phyloP scores from a whole-genome alignment of 2,797 vertebrate species.

The Oceanodroma leucorhoa region DNA sequence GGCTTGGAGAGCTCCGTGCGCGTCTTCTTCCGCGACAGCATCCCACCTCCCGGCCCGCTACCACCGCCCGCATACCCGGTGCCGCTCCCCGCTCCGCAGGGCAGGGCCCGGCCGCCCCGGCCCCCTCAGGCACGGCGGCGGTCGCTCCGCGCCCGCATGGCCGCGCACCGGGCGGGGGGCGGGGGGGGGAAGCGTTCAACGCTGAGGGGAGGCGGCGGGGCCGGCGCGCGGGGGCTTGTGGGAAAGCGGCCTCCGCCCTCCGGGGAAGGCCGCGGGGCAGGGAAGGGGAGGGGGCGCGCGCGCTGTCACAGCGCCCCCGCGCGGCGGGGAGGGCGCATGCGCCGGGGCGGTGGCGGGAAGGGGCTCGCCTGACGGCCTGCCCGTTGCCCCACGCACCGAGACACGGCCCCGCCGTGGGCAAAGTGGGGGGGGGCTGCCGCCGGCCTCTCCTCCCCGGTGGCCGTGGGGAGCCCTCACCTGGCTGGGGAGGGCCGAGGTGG shows the following conservation, averaged over 20 bases:
- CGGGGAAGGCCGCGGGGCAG: not conserved
- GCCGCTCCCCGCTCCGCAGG: not conserved
- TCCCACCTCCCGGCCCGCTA: not conserved
- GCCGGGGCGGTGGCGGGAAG: not conserved
- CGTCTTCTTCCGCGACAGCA: slow-evolving; percentile 90
- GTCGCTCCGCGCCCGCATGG: not conserved
- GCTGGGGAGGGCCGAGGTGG: not conserved
- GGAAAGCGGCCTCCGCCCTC: not conserved
- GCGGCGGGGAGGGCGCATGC: not conserved
- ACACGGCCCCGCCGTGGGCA: not conserved
- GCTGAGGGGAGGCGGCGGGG: not conserved
- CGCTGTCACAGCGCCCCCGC: not conserved
- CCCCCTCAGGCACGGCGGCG: not conserved
- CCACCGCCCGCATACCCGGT: slow-evolving; percentile 17
- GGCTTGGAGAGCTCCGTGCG: slow-evolving; percentile 95
- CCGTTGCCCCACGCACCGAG: not conserved
- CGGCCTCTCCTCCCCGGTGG: not conserved
- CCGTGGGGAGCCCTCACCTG: not conserved
- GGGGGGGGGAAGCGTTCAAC: not conserved
- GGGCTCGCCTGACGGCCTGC: not conserved
- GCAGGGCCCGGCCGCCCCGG: not conserved
- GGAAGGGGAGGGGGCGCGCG: not conserved
- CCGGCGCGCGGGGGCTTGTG: not conserved
- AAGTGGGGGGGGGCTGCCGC: not conserved
- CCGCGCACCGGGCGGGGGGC: not conserved